These are phyloP conservation scores for Microcebus jonahi DNA, from an alignment of 2,113 vertebrate species.

Conservation along the genomic window DNA sequence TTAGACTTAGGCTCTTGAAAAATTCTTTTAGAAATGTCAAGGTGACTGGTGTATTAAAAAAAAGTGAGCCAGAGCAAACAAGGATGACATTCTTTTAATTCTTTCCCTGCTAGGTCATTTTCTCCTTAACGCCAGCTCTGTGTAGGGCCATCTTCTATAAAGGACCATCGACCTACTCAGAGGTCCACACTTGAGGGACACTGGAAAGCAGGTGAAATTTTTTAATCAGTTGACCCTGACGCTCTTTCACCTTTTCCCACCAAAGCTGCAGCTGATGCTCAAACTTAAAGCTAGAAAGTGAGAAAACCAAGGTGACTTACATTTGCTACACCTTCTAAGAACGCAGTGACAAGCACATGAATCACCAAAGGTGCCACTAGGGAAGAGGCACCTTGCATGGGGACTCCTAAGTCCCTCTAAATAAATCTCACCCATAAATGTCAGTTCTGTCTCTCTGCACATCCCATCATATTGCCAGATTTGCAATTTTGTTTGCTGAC, in stretches of 20 bases:
- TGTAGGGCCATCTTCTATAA: constrained; percentile 18
- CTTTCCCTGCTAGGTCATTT: constrained; percentile 75
- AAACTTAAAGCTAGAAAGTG: background rate
- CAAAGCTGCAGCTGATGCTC: background rate
- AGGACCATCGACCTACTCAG: background rate
- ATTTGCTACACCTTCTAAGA: background rate
- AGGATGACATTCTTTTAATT: constrained; percentile 84
- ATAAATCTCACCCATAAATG: background rate
- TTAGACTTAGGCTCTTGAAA: constrained; percentile 81
- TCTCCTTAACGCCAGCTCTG: constrained; percentile 68
- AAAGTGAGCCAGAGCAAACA: constrained; percentile 80
- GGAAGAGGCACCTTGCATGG: background rate
- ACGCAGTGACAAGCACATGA: background rate
- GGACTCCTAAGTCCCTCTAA: background rate
- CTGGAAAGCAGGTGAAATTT: background rate
- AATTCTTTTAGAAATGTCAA: constrained; percentile 86
- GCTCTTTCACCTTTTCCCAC: background rate
- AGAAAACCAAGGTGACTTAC: background rate
- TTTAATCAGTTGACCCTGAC: background rate
- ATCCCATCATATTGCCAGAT: rapidly evolving
- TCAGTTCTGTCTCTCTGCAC: background rate
- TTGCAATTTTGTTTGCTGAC: background rate
- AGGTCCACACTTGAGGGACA: background rate
- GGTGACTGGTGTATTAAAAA: constrained; percentile 80
- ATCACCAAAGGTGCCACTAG: background rate